These are phyloP conservation scores for Oophaga sylvatica DNA, from an alignment of 2,797 vertebrate genomes.

Conservation along the genomic window DNA sequence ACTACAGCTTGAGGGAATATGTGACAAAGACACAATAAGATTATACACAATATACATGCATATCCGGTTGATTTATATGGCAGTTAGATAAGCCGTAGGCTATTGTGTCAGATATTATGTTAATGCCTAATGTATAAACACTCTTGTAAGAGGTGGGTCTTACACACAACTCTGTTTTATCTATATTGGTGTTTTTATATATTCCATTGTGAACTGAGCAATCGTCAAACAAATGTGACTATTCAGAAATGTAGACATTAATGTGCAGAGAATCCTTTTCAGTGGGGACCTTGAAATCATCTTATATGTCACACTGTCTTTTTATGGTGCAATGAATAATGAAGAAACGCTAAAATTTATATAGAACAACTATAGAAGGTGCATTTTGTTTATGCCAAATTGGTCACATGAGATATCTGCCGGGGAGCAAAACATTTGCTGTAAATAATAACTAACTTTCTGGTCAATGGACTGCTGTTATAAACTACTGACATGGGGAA, in stretches of 20 bases:
- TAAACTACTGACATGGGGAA: conserved; percentile 31
- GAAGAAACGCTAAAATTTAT: conserved; percentile 39
- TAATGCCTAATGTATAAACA: conserved; percentile 9
- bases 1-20: neutral
- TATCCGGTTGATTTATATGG: neutral
- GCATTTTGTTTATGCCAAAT: conserved; percentile 41
- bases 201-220: neutral
- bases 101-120: neutral
- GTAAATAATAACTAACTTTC: conserved; percentile 41
- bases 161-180: neutral
- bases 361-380: conserved; percentile 35
- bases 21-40: neutral
- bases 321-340: conserved; percentile 43
- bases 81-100: neutral
- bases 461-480: conserved; percentile 43
- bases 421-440: conserved; percentile 39
- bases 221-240: conserved; percentile 34
- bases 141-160: neutral
- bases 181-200: neutral
- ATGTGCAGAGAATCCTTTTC: conserved; percentile 24
- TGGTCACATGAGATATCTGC: conserved; percentile 48
- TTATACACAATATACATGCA: neutral
- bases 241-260: conserved; percentile 30
- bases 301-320: conserved; percentile 38
- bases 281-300: conserved; percentile 36